These are phyloP conservation scores for Arctopsyche grandis DNA, from an alignment of 1,140 invertebrate genomes.

Conservation along the genomic window DNA sequence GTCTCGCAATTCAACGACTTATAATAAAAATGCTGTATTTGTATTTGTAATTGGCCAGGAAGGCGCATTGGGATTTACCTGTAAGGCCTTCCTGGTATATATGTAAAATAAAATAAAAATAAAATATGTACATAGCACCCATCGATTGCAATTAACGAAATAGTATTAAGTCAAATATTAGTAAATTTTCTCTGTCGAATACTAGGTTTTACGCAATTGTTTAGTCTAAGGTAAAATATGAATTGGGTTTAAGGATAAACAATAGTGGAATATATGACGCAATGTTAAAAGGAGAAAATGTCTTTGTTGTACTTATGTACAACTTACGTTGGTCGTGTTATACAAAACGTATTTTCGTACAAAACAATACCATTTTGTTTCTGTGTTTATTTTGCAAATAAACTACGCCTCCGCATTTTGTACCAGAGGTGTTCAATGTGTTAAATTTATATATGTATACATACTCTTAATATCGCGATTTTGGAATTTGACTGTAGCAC, in stretches of 20 bases:
- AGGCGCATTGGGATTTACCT: too few relatives aligned
- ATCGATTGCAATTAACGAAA: too few relatives aligned
- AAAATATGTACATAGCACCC: too few relatives aligned
- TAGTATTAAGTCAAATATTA: too few relatives aligned
- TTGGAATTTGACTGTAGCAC: slow-evolving; percentile 2
- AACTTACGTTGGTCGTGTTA: background rate
- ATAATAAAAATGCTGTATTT: too few relatives aligned
- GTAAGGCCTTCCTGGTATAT: too few relatives aligned
- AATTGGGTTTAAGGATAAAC: background rate
- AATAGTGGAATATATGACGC: background rate
- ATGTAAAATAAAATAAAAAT: too few relatives aligned
- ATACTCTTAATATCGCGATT: background rate
- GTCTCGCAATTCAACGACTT: too few relatives aligned
- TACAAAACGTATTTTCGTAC: slow-evolving; percentile 21
- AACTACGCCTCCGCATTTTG: background rate
- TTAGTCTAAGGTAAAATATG: too few relatives aligned
- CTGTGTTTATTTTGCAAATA: slow-evolving; percentile 13
- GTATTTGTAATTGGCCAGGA: too few relatives aligned
- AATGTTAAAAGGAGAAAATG: background rate
- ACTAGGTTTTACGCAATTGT: too few relatives aligned
- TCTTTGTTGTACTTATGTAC: background rate
- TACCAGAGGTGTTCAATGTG: background rate
- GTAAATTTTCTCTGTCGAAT: too few relatives aligned
- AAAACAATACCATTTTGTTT: slow-evolving; percentile 18
- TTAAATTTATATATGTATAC: background rate